Evolutionary conservation across 2,113 vertebrate species (phyloP).

Genomic region (Oophaga pumilio): DNA sequence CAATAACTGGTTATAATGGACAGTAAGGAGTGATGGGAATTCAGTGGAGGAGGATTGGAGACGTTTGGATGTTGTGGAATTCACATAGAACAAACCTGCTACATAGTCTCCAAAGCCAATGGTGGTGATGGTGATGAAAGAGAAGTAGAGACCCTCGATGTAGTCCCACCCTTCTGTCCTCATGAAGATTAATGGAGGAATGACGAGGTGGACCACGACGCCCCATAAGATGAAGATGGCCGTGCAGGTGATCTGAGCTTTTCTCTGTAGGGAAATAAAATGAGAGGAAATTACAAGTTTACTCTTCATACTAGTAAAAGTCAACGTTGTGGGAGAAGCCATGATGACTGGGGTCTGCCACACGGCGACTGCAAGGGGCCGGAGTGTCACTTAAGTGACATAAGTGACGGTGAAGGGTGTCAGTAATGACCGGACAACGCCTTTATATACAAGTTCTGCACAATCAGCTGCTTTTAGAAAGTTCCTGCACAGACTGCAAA

Average conservation of each 20-base stretch:
- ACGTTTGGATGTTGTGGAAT: background rate
- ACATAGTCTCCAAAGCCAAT: conserved; percentile 97
- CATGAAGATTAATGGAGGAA: conserved; percentile 96
- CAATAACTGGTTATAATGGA: no score
- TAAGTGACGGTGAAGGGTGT: no score
- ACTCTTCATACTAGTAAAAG: background rate
- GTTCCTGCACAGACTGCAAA: background rate
- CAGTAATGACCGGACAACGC: background rate
- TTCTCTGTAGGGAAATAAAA: conserved; percentile 74
- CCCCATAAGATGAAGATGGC: conserved; percentile 96
- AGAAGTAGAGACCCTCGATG: conserved; percentile 94
- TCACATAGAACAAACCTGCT: conserved; percentile 77
- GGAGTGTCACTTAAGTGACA: background rate
- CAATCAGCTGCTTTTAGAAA: background rate
- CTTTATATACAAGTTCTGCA: background rate
- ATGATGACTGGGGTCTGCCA: background rate
- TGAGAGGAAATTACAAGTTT: background rate
- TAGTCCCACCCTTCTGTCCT: conserved; percentile 93
- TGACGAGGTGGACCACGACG: conserved; percentile 88
- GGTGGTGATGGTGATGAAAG: conserved; percentile 95
- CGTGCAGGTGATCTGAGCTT: conserved; percentile 94
- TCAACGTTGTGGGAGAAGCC: background rate
- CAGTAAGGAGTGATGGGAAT: no score
- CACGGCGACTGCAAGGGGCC: background rate
- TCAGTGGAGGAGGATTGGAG: no score